Base-by-base conservation (phyloP, 2,888 invertebrate species). In the Serrognathus titanus region DNA sequence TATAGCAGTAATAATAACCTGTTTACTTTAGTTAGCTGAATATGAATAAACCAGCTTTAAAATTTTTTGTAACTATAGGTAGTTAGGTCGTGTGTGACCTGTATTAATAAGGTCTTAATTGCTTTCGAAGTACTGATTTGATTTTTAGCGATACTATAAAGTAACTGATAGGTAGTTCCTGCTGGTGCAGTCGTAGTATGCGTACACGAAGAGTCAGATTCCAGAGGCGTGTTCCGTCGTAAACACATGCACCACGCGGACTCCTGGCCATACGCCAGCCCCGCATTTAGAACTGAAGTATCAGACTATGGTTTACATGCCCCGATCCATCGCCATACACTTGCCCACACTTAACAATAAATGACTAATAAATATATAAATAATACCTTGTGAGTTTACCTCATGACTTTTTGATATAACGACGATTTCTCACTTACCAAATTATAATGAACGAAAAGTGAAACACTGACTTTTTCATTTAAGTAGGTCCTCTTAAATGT, bases 271-370 rank as follows among this genome's bases (percentile, higher is more conserved):
- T 13, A 48, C 54, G 71, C 74, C 74, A 73, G 67, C 60, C 68
- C 68, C 70, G 66, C 66, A 67, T 73, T 74, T 74, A 74, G 74
- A 73, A 71, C 70, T 69, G 69, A 69, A 71, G 67, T 71, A 66
- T 67, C 70, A 69, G 70, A 70, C 69, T 69, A 48, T 52, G 46
- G 57, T 47, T 52, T 53, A 57, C 53, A 51, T 36, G 48, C 43
- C 50, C 43, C 45, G 45, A 46, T 53, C 49, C 53, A 48, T 48
- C 43, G 20, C 43, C 43, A 43, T 9, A 45, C 45, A 52, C 45
- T 43, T 52, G 52, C 45, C 24, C 24, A 31, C 24, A 31, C 24
- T 31, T 31, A 31, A 31, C 24, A 31, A 31, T 31, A 31, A 31
- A 31, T 7, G 24, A 31, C 5, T 31, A 31, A 31, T 6, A 31